A percentile compares a stretch with the other conserved stretches of the same genome.
These are phyloP conservation scores for Fulmarus glacialis DNA, from an alignment of 2,113 vertebrate species.

Conservation along the genomic window DNA sequence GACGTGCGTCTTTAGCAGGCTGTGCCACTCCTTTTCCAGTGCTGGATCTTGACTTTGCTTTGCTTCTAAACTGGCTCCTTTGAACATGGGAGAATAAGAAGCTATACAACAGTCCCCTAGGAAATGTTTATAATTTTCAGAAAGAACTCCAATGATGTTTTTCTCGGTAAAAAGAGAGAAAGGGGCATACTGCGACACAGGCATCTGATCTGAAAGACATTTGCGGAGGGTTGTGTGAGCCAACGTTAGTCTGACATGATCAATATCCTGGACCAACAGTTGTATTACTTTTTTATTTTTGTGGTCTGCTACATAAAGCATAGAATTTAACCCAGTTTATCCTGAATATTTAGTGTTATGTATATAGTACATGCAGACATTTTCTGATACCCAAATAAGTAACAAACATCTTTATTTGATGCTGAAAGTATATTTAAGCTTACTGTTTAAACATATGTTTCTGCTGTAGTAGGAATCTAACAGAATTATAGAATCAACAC, in stretches of 20 bases:
- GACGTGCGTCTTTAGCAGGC: neutral
- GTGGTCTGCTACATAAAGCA: neutral
- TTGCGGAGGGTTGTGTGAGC: neutral
- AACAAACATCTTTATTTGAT: neutral
- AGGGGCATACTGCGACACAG: neutral
- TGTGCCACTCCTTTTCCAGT: neutral
- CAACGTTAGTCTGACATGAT: neutral
- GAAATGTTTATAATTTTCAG: neutral
- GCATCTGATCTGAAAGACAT: neutral
- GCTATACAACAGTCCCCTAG: neutral
- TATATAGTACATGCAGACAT: neutral
- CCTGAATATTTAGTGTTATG: neutral
- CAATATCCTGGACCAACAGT: neutral
- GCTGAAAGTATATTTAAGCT: neutral
- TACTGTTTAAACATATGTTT: neutral
- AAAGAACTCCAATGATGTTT: neutral
- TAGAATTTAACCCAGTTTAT: neutral
- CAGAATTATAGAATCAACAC: neutral
- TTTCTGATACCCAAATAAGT: neutral
- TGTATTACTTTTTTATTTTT: neutral
- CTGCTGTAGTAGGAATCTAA: neutral
- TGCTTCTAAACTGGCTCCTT: neutral
- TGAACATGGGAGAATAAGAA: neutral
- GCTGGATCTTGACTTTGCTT: neutral
- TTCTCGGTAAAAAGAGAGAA: neutral